phyloP scores from a whole-genome alignment of 2,113 vertebrate genomes.

The Rattus norvegicus region DNA sequence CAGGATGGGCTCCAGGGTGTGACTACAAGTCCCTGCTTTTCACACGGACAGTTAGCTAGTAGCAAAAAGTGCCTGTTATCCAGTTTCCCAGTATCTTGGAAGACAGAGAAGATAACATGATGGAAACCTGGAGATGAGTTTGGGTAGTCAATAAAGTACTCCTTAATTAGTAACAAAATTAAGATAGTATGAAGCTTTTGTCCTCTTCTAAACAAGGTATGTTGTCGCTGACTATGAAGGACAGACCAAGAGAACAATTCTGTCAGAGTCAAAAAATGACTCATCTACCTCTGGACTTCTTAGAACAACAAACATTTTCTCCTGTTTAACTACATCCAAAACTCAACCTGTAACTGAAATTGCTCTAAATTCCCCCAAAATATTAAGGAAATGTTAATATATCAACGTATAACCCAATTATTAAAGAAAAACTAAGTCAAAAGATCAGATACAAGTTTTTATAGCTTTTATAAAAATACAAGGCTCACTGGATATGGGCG shows the following conservation, averaged over 20 bases:
- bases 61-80: not conserved
- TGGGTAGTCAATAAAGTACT: not conserved
- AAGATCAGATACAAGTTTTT: not conserved
- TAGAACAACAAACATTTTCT: not conserved
- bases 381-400: not conserved
- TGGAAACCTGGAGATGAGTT: not conserved
- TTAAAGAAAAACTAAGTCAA: not conserved
- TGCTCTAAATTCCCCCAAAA: not conserved
- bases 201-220: not conserved
- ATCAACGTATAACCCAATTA: not conserved
- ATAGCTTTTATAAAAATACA: not conserved
- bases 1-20: not conserved
- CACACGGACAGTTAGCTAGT: not conserved
- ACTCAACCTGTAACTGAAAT: not conserved
- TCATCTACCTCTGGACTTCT: not conserved
- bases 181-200: not conserved
- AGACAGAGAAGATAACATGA: not conserved
- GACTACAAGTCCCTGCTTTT: not conserved
- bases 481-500: no score
- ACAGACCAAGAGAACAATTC: not conserved
- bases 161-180: not conserved
- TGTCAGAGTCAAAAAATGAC: not conserved
- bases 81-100: not conserved
- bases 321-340: not conserved
- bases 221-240: not conserved